Base-by-base conservation (phyloP, 2,797 vertebrate species). In the Characodon lateralis region DNA sequence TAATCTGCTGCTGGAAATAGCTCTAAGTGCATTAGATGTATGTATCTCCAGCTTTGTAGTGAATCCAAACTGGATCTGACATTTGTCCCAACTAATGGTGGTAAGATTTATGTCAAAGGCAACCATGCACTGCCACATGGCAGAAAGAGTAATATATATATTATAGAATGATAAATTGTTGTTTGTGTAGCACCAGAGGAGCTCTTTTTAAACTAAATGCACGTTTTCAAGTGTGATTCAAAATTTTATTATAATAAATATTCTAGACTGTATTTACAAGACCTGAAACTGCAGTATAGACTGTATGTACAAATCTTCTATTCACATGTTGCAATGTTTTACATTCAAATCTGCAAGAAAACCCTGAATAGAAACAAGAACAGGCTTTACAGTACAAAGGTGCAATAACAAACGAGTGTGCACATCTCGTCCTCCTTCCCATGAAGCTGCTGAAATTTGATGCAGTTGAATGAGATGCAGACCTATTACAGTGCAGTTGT, bases 201-300 rank as follows among this genome's bases (percentile, higher is more conserved):
- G 58, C 18, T 20, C 58, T 71, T 70, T 77, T 77, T 43, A 83
- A 74, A 84, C 50, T 61, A 59, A 46, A 58, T 65, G 55, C 35
- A 75, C 8, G 12, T 77, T 39, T 66, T 87, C 22, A n/a, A 31
- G 35, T 84, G 76, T 86, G 69, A 85, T 90, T 89, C 3, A 76
- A 82, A 22, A 16, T 90, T 93, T 92, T 94, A 93, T 93, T 95
- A 94, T 93, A 91, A 95, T 95, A 96, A 96, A 96, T 95, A 95
- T 91, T 95, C 91, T 93, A 83, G 85, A 85, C 90, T 81, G 86
- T 95, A 93, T 95, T 84, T 95, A 95, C 95, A 95, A 90, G 90
- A 92, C 94, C 90, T 92, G 93, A 91, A 88, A 91, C 86, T 88
- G 89, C 53, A 83, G 74, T 85, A 48, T 53, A 78, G 75, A 82